Evolutionary conservation across 1,140 invertebrate genomes (phyloP).

Genomic region (Danaus melanippus): DNA sequence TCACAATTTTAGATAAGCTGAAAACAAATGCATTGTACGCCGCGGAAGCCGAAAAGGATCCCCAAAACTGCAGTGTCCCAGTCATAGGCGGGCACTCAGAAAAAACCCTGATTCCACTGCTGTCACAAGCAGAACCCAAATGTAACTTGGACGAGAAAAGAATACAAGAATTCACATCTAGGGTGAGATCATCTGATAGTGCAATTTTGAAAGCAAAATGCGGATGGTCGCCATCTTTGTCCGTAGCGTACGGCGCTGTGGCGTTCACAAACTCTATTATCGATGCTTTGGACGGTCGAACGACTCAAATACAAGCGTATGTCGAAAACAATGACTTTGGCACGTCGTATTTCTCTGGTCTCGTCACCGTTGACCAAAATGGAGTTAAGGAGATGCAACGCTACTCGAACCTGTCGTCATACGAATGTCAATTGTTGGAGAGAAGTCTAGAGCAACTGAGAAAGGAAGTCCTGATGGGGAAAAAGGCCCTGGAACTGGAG

Average conservation of each 20-base stretch:
- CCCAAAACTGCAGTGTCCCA: slow-evolving; percentile 74
- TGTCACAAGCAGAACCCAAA: slow-evolving; percentile 73
- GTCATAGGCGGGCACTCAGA: slow-evolving; percentile 82
- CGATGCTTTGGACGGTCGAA: slow-evolving; percentile 22
- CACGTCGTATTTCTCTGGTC: slow-evolving; percentile 28
- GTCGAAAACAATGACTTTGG: slow-evolving; percentile 50
- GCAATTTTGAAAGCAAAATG: slow-evolving; percentile 76
- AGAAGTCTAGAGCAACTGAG: slow-evolving; percentile 33
- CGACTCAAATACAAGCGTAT: slow-evolving; percentile 29
- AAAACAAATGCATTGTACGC: slow-evolving; percentile 77
- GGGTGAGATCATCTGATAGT: slow-evolving; percentile 75
- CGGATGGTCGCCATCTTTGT: slow-evolving; percentile 76
- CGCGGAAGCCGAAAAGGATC: slow-evolving; percentile 63
- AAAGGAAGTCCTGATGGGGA: slow-evolving; percentile 39
- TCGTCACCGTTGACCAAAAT: slow-evolving; percentile 26
- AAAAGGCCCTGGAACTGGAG: slow-evolving; percentile 38
- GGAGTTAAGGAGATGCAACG: slow-evolving; percentile 39
- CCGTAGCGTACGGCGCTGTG: slow-evolving; percentile 74
- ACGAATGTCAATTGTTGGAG: slow-evolving; percentile 41
- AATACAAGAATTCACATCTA: slow-evolving; percentile 64
- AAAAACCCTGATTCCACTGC: slow-evolving; percentile 78
- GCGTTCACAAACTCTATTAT: slow-evolving; percentile 19
- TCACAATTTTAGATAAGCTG: slow-evolving; percentile 36
- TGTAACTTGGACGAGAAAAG: slow-evolving; percentile 72
- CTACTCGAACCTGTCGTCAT: slow-evolving; percentile 32